Percentiles rank a stretch among this genome's conserved stretches.
Conservation (phyloP, 2,797 vertebrate genomes). For the Neosilurus mollespiculum region DNA sequence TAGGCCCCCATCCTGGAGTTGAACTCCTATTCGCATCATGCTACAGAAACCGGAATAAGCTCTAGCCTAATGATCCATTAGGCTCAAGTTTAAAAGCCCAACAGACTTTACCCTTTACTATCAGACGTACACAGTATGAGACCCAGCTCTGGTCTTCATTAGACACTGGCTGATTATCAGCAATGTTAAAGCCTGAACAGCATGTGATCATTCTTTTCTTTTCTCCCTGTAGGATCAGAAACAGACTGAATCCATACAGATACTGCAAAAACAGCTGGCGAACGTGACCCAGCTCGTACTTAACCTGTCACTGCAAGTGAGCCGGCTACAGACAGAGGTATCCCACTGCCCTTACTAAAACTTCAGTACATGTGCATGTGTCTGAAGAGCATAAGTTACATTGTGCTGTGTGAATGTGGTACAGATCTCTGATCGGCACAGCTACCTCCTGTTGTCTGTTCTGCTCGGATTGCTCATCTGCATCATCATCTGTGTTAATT, state of each 20-base stretch:
- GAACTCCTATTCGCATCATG: too few relatives aligned
- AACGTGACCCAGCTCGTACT: slow-evolving; percentile 87
- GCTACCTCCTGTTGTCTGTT: slow-evolving; percentile 85
- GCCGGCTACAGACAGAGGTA: slow-evolving; percentile 87
- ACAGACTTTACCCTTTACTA: too few relatives aligned
- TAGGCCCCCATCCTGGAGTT: too few relatives aligned
- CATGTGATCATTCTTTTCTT: slow-evolving; percentile 14
- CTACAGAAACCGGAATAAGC: too few relatives aligned
- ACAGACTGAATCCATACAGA: slow-evolving; percentile 93
- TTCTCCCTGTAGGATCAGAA: slow-evolving; percentile 82
- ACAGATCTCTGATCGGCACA: slow-evolving; percentile 89
- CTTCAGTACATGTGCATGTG: background rate
- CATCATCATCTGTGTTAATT: slow-evolving; percentile 81
- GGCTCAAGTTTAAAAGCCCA: too few relatives aligned
- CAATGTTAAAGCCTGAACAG: background rate
- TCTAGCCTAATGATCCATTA: too few relatives aligned
- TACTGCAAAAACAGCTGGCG: slow-evolving; percentile 87
- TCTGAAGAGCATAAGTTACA: background rate
- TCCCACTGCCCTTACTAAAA: background rate
- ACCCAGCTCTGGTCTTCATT: background rate
- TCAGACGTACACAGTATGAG: too few relatives aligned
- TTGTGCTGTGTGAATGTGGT: background rate
- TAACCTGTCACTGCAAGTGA: slow-evolving; percentile 85
- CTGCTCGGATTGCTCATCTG: slow-evolving; percentile 81
- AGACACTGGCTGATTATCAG: background rate